Conservation (phyloP, 2,797 vertebrate genomes). For the Orestias chungarensis region DNA sequence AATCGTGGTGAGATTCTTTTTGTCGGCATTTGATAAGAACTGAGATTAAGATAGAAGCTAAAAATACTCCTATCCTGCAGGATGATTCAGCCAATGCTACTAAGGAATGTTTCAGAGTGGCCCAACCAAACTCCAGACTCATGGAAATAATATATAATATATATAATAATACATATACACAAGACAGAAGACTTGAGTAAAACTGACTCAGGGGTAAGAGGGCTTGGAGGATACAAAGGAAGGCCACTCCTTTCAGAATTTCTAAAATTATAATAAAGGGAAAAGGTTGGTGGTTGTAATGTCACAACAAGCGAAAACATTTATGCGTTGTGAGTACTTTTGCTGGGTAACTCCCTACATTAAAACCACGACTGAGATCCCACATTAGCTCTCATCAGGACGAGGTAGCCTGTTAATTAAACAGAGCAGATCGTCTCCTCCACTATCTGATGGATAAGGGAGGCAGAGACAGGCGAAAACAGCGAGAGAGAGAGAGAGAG, state of each 20-base stretch:
- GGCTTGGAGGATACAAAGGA: background rate
- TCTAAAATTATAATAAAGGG: background rate
- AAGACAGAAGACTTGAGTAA: background rate
- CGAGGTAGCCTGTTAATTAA: conserved; percentile 73
- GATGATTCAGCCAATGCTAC: no score
- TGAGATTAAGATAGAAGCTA: no score
- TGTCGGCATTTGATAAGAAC: no score
- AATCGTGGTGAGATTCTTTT: background rate
- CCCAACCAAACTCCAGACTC: background rate
- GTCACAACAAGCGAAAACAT: background rate
- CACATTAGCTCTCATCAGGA: conserved; percentile 66
- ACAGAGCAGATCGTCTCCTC: conserved; percentile 59
- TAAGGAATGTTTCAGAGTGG: background rate
- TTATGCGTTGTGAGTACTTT: background rate
- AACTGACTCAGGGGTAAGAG: background rate
- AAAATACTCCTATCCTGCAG: no score
- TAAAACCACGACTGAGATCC: conserved; percentile 40
- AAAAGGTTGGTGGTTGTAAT: background rate
- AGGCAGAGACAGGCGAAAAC: conserved; percentile 28
- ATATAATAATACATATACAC: no score
- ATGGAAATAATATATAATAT: no score
- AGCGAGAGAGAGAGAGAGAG: conserved; percentile 17
- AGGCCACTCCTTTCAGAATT: background rate
- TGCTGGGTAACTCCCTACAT: conserved; percentile 22
- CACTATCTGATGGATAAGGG: conserved; percentile 54